phyloP scores from a whole-genome alignment of 2,888 invertebrate species.

The Drosophila rubida region DNA sequence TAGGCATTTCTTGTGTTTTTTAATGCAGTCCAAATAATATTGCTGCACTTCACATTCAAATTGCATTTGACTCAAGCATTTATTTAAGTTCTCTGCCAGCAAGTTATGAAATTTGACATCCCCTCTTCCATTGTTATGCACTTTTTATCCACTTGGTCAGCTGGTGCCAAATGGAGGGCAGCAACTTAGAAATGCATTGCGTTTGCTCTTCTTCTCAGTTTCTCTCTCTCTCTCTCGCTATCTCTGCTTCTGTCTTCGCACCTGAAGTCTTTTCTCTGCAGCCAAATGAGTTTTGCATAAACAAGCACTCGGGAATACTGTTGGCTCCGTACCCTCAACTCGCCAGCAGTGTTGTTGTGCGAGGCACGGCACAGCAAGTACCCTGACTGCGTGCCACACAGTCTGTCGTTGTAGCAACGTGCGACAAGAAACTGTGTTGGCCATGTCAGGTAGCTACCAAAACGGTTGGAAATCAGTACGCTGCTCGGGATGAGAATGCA shows the following conservation, averaged over 20 bases:
- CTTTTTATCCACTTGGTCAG: constrained; percentile 6
- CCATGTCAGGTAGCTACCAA: constrained; percentile 10
- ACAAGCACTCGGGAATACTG: constrained; percentile 47
- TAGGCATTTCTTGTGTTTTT: neutral
- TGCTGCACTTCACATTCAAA: constrained; percentile 1
- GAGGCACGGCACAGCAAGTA: neutral
- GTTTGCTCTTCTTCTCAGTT: constrained; percentile 10
- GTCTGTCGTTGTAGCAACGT: constrained; percentile 17
- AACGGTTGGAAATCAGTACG: constrained; percentile 23
- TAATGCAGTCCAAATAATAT: neutral
- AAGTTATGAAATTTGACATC: constrained; percentile 5
- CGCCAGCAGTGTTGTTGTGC: constrained; percentile 7
- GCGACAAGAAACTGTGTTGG: constrained; percentile 12
- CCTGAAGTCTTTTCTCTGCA: constrained; percentile 34
- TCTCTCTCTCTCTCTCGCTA: neutral
- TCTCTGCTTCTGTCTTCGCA: neutral
- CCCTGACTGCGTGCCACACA: neutral
- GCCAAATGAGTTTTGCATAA: constrained; percentile 75
- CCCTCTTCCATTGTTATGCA: neutral
- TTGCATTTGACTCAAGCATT: neutral
- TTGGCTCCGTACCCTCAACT: neutral
- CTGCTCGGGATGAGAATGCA: constrained; percentile 41
- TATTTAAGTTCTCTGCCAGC: neutral
- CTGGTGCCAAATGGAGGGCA: constrained; percentile 25
- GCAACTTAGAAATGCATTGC: constrained; percentile 55